phyloP scores from a whole-genome alignment of 2,113 vertebrate genomes.

The Coreoperca whiteheadi region DNA sequence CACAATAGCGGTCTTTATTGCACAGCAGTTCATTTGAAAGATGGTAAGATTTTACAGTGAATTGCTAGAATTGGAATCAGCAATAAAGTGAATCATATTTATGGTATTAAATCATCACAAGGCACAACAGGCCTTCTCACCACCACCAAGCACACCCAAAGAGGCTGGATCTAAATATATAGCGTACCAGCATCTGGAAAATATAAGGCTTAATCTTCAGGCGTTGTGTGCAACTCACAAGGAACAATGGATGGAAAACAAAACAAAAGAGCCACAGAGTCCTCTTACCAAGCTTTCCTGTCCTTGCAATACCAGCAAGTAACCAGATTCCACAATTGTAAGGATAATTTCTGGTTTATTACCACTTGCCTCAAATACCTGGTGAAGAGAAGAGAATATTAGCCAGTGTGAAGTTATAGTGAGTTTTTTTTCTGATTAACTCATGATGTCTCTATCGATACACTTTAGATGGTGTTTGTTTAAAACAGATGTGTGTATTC shows the following conservation, averaged over 20 bases:
- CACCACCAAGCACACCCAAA: background rate
- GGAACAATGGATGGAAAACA: background rate
- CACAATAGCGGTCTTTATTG: background rate
- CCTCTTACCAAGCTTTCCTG: constrained; percentile 88
- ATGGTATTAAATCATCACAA: background rate
- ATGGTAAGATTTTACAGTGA: background rate
- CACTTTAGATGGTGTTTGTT: background rate
- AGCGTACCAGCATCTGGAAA: background rate
- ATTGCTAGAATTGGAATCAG: background rate
- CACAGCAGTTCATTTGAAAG: background rate
- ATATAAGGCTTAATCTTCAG: background rate
- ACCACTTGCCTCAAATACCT: constrained; percentile 87
- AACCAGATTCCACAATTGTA: constrained; percentile 88
- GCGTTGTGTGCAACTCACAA: background rate
- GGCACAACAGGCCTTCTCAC: background rate
- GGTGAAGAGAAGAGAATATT: background rate
- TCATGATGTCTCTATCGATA: background rate
- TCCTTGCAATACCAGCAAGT: constrained; percentile 89
- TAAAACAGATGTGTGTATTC: background rate
- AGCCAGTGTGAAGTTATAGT: background rate
- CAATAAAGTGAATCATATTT: background rate
- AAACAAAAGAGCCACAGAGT: background rate
- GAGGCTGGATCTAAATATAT: background rate
- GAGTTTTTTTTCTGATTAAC: background rate
- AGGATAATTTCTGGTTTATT: constrained; percentile 84